These are phyloP conservation scores for Melitaea athalia DNA, from an alignment of 2,888 invertebrate genomes.

Conservation along the genomic window DNA sequence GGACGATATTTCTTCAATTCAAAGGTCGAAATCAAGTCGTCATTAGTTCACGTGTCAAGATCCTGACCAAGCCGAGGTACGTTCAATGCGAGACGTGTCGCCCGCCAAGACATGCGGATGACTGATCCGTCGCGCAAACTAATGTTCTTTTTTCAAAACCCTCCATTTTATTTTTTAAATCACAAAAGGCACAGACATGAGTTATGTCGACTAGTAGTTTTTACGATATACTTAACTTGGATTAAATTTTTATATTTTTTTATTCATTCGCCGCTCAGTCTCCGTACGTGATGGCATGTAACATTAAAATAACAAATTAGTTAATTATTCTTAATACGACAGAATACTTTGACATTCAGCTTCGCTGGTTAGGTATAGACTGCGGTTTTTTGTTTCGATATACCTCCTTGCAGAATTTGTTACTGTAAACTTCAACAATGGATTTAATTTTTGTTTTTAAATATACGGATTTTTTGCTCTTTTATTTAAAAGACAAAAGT, in stretches of 20 bases:
- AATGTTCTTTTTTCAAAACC: conserved; percentile 74
- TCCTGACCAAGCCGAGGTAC: conserved; percentile 32
- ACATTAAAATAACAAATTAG: conserved; percentile 82
- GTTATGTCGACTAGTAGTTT: conserved; percentile 79
- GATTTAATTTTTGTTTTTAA: conserved; percentile 40
- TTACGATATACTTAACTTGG: conserved; percentile 74
- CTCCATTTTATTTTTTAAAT: conserved; percentile 68
- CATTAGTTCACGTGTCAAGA: conserved; percentile 60
- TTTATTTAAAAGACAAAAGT: conserved; percentile 45
- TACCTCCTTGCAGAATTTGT: conserved; percentile 31
- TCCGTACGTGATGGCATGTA: conserved; percentile 79
- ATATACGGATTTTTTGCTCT: conserved; percentile 41
- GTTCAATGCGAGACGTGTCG: conserved; percentile 65
- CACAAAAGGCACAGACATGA: conserved; percentile 77
- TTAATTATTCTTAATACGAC: conserved; percentile 80
- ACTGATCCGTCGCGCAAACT: conserved; percentile 77
- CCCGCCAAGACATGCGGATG: conserved; percentile 69
- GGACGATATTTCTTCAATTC: conserved; percentile 39
- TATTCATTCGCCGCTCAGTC: conserved; percentile 51
- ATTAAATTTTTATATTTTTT: conserved; percentile 76
- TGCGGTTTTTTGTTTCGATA: conserved; percentile 29
- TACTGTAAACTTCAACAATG: conserved; percentile 36
- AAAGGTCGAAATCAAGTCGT: conserved; percentile 64
- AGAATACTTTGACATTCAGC: conserved; percentile 67
- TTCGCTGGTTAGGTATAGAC: conserved; percentile 25